phyloP scores from a whole-genome alignment of 2,888 invertebrate species.

The Polymixis flavicincta region DNA sequence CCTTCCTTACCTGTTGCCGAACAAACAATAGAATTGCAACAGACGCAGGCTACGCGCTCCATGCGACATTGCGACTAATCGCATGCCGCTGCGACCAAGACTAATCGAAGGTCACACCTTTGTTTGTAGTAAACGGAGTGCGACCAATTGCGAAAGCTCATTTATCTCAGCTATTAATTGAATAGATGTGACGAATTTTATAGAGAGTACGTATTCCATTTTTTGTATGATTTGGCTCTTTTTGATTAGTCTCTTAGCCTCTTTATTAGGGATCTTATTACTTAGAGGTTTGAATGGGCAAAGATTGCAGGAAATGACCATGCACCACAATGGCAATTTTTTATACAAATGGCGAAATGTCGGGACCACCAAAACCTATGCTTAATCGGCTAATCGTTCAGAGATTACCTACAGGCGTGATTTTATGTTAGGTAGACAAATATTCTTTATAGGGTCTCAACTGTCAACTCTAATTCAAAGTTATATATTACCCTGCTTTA shows the following conservation, averaged over 20 bases:
- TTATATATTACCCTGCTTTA: not conserved
- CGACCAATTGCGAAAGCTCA: constrained; percentile 58
- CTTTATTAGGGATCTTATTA: not conserved
- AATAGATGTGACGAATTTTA: constrained; percentile 42
- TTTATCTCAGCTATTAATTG: constrained; percentile 43
- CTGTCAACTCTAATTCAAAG: not conserved
- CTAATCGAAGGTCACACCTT: constrained; percentile 64
- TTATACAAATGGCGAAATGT: not conserved
- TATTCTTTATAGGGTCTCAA: not conserved
- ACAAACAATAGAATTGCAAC: constrained; percentile 59
- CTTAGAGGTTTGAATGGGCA: not conserved
- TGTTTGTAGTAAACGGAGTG: constrained; percentile 64
- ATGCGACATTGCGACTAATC: constrained; percentile 53
- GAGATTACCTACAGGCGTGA: not conserved
- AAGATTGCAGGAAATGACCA: not conserved
- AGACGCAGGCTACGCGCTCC: constrained; percentile 53
- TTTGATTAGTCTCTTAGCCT: not conserved
- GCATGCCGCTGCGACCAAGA: constrained; percentile 46
- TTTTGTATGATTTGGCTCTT: not conserved
- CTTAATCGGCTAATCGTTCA: not conserved
- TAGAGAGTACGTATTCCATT: constrained; percentile 8
- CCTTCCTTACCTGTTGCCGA: constrained; percentile 1
- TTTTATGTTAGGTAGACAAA: not conserved
- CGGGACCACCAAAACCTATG: no score
- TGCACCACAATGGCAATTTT: not conserved